Base-by-base conservation (phyloP, 2,797 vertebrate species). In the Kryptolebias ocellatus region DNA sequence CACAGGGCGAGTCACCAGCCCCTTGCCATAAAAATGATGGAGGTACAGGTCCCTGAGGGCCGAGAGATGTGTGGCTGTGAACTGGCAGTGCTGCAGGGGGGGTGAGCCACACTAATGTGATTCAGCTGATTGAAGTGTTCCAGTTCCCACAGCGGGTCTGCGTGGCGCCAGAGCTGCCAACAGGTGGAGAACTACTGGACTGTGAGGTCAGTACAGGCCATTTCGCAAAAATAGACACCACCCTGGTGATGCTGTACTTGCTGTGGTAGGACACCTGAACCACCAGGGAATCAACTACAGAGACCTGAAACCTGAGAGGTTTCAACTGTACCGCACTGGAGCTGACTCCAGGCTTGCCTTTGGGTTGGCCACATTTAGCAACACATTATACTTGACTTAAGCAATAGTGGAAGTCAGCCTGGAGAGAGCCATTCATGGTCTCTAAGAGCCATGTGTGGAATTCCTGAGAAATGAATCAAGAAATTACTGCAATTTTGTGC, bases 1-100 rank as follows among this genome's bases (percentile, higher is more conserved):
- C 90, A 91, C 83, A 74, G 89, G 54, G 75, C 66, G 9, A 89
- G 87, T 24, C 73, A 71, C 63, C 90, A 86, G 76, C 90, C 91
- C n/a, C 89, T 88, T 34, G 87, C 93, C 71, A 92, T 94, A 50
- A 94, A 94, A 74, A 90, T 93, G 84, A 86, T 92, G 79, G 90
- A 92, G 73, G 73, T 88, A 6, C 85, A 76, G 73, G 72, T 81
- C 60, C 87, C 79, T 0, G 83, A 83, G 72, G 86, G 87, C 31
- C 82, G 68, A 0, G 85, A 90, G 65, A 83, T 88, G 68, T 92
- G 89, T 37, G 76, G 76, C n/a, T 71, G 86, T 0, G 90, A 93
- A 80, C 87, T 93, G 53, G 81, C 83, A 0, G 90, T 90, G 80
- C 86, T 90, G 67, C 78, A 53, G 54, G 70, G 54, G 70, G 92